These are phyloP conservation scores for Boulengeromyrus knoepffleri DNA, from an alignment of 2,113 vertebrate species.

Conservation along the genomic window DNA sequence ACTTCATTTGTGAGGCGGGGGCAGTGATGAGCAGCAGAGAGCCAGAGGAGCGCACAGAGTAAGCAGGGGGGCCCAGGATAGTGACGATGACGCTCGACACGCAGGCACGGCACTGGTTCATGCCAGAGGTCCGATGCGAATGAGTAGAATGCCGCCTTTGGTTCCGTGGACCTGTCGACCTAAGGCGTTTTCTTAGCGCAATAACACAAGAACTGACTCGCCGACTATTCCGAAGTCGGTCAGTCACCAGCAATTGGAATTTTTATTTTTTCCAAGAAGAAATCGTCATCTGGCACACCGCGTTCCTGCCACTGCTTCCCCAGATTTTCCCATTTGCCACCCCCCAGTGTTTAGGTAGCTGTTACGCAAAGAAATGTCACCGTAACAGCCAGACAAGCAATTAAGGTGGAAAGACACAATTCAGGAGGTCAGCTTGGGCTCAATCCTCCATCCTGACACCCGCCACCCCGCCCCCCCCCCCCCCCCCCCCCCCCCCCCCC, in stretches of 20 bases:
- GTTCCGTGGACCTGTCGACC: neutral
- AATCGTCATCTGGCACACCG: neutral
- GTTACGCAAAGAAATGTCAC: neutral
- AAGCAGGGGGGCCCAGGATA: neutral
- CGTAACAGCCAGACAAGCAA: neutral
- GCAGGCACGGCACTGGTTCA: neutral
- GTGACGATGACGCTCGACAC: neutral
- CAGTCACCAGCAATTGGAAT: neutral
- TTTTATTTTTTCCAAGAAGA: neutral
- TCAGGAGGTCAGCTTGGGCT: neutral
- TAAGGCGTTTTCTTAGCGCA: neutral
- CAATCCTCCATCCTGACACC: slow-evolving; percentile 30
- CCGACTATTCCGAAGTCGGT: neutral
- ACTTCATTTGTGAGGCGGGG: slow-evolving; percentile 3
- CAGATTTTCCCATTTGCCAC: neutral
- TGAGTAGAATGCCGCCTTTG: neutral
- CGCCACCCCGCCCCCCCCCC: neutral
- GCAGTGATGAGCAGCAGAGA: slow-evolving; percentile 9
- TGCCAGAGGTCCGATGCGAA: neutral
- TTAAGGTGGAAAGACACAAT: neutral
- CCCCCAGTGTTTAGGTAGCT: neutral
- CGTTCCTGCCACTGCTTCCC: neutral
- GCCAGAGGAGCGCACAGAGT: neutral
- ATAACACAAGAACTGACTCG: neutral
- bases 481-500: neutral